Evolutionary conservation across 2,888 invertebrate genomes (phyloP).

Genomic region (Chrysodeixis includens): DNA sequence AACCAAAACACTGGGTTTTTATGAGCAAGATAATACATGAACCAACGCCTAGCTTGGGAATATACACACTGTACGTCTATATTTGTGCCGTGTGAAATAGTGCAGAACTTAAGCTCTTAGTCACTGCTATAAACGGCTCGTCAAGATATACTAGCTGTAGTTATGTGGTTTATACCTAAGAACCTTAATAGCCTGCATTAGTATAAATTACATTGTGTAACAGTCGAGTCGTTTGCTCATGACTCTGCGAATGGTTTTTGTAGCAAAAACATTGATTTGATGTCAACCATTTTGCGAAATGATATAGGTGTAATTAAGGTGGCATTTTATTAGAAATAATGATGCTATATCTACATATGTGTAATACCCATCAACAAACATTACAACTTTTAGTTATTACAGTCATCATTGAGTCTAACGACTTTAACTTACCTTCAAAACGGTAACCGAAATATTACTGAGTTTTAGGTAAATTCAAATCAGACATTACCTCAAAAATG

Average conservation of each 20-base stretch:
- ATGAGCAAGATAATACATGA: not conserved
- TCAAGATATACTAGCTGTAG: not conserved
- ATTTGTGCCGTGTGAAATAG: not conserved
- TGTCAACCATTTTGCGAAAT: conserved; percentile 4
- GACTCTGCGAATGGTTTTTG: not conserved
- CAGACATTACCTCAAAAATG: not conserved
- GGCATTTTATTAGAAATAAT: not conserved
- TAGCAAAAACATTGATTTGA: conserved; percentile 1
- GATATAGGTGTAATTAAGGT: not conserved
- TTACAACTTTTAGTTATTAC: not conserved
- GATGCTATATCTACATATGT: not conserved
- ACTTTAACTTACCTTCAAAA: too few species aligned
- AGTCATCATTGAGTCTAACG: too few species aligned
- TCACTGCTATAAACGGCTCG: conserved; percentile 4
- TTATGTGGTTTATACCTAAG: not conserved
- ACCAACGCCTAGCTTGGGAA: not conserved
- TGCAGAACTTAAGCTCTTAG: conserved; percentile 2
- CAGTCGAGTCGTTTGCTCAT: not conserved
- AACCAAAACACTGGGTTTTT: not conserved
- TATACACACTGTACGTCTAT: not conserved
- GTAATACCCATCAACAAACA: not conserved
- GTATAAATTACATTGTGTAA: conserved; percentile 4
- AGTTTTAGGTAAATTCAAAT: too few species aligned
- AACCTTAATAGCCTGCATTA: not conserved
- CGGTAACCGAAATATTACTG: too few species aligned